phyloP scores from a whole-genome alignment of 2,797 vertebrate species.

The Danio kyathit region DNA sequence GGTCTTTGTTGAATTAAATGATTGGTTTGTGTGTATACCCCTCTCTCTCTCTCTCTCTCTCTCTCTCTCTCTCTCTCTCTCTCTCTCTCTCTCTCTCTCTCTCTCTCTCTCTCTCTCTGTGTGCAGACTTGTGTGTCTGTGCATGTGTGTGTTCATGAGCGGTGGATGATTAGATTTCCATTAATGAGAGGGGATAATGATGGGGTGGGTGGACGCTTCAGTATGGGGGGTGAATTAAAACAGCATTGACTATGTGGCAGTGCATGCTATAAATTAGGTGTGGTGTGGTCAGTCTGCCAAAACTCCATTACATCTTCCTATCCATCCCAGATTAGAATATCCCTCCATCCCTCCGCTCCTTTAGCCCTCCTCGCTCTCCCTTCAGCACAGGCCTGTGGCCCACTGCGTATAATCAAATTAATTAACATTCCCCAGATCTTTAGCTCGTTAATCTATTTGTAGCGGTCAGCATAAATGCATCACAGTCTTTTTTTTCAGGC shows the following conservation, averaged over 20 bases:
- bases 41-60: too few species aligned
- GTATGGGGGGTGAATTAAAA: conserved; percentile 83
- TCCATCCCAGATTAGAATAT: conserved; percentile 73
- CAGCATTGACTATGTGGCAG: conserved; percentile 89
- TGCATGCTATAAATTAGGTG: conserved; percentile 82
- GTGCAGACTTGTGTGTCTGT: conserved; percentile 42
- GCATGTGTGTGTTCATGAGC: conserved; percentile 36
- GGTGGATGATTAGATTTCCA: conserved; percentile 68
- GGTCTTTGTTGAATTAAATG: conserved; percentile 26
- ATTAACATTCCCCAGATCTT: conserved; percentile 83
- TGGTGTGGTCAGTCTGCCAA: conserved; percentile 73
- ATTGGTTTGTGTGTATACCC: conserved; percentile 8
- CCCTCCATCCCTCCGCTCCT: conserved; percentile 60
- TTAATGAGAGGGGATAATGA: conserved; percentile 68
- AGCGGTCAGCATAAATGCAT: conserved; percentile 73
- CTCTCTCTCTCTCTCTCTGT: conserved; percentile 1
- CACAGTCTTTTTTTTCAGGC: conserved; percentile 55
- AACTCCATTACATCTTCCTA: conserved; percentile 80
- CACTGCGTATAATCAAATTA: conserved; percentile 82
- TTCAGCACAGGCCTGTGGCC: conserved; percentile 60
- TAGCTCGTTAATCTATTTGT: conserved; percentile 77
- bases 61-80: not conserved
- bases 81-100: too few species aligned
- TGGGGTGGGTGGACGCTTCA: conserved; percentile 60
- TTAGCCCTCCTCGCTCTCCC: conserved; percentile 50